phyloP scores from a whole-genome alignment of 2,797 vertebrate genomes.

The Odontamblyopus rebecca region DNA sequence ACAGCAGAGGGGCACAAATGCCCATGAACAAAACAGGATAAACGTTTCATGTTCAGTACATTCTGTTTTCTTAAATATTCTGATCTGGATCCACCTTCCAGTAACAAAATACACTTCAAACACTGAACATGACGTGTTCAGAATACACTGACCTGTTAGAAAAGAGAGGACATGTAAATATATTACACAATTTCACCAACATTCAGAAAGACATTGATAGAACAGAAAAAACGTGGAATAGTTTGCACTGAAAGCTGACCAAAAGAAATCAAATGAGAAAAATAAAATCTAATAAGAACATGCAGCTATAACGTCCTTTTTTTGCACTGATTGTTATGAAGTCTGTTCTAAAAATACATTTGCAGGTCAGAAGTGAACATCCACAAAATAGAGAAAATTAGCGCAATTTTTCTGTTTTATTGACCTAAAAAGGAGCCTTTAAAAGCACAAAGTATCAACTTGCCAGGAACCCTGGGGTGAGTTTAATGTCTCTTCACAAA shows the following conservation, averaged over 20 bases:
- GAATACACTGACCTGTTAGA: not conserved
- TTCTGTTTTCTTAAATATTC: not conserved
- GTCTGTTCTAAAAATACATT: too few species aligned
- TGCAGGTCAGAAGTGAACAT: too few species aligned
- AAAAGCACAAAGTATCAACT: not conserved
- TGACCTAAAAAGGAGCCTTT: slow-evolving; percentile 5
- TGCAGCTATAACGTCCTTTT: too few species aligned
- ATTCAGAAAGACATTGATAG: not conserved
- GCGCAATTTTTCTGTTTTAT: slow-evolving; percentile 2
- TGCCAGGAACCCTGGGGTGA: not conserved
- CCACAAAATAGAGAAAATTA: not conserved
- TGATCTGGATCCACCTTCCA: not conserved
- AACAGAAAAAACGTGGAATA: not conserved
- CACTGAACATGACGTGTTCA: not conserved
- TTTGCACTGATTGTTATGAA: too few species aligned
- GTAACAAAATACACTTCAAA: not conserved
- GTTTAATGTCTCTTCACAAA: slow-evolving; percentile 9
- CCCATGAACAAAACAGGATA: slow-evolving; percentile 2
- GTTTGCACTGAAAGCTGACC: too few species aligned
- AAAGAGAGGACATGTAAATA: not conserved
- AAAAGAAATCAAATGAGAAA: too few species aligned
- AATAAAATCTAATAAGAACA: too few species aligned
- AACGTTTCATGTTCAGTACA: not conserved
- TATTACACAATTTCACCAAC: not conserved
- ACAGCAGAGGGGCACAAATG: not conserved